Evolutionary conservation across 2,888 invertebrate genomes (phyloP).

Genomic region (Caenorhabditis sinica): DNA sequence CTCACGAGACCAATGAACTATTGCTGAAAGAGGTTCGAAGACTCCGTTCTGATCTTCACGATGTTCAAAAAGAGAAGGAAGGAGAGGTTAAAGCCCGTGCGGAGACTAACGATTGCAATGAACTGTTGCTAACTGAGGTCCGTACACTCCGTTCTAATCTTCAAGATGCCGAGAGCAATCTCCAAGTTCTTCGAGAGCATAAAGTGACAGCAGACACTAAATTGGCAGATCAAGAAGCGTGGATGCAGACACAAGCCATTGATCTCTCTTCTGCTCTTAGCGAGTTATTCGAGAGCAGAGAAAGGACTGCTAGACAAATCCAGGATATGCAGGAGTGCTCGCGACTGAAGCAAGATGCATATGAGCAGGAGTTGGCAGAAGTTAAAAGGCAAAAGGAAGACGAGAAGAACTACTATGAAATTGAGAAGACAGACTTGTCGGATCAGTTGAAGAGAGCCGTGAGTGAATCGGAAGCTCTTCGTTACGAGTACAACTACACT

Average conservation of each 20-base stretch:
- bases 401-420: background rate
- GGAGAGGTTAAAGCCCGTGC: too few species aligned
- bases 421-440: background rate
- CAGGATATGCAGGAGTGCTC: background rate
- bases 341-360: background rate
- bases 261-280: constrained; percentile 5
- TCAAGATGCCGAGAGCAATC: background rate
- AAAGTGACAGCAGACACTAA: background rate
- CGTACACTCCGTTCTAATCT: background rate
- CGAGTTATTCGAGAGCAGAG: constrained; percentile 19
- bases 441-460: background rate
- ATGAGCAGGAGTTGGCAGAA: background rate
- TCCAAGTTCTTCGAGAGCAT: background rate
- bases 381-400: background rate
- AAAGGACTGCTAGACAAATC: constrained; percentile 3
- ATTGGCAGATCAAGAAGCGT: background rate
- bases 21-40: background rate
- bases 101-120: too few species aligned
- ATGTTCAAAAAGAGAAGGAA: too few species aligned
- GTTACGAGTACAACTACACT: background rate
- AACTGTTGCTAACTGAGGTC: too few species aligned
- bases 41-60: too few species aligned
- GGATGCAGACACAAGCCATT: background rate
- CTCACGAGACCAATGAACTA: background rate
- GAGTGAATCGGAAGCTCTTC: background rate